These are phyloP conservation scores for Coracopsis vasa DNA, from an alignment of 2,113 vertebrate species.

Conservation along the genomic window DNA sequence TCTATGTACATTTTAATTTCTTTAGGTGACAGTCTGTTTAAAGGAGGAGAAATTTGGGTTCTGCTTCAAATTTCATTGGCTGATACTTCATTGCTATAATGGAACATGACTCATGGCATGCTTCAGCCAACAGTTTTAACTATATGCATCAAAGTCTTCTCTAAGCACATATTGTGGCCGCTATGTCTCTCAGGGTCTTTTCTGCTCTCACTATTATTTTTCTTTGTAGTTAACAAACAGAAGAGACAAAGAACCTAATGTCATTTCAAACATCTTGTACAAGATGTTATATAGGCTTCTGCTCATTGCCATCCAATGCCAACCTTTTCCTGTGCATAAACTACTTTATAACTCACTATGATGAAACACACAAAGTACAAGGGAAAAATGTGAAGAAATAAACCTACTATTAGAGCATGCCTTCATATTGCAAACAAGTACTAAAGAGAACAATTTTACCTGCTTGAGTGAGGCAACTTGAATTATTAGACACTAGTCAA, in stretches of 20 bases:
- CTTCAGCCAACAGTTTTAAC: slow-evolving; percentile 21
- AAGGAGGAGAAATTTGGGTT: neutral
- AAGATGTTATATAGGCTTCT: neutral
- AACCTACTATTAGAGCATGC: neutral
- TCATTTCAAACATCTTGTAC: neutral
- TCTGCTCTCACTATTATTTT: neutral
- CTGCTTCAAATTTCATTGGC: neutral
- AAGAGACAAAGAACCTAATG: neutral
- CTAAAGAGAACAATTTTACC: neutral
- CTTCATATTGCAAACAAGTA: neutral
- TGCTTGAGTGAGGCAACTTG: neutral
- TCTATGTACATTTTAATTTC: neutral
- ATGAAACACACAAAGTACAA: neutral
- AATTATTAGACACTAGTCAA: neutral
- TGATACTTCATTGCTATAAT: neutral
- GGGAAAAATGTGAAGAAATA: neutral
- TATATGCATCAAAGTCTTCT: neutral
- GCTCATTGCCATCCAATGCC: neutral
- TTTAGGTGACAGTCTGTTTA: neutral
- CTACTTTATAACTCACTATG: neutral
- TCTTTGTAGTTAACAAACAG: neutral
- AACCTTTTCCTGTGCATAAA: neutral
- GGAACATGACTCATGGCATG: neutral
- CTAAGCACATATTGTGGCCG: neutral
- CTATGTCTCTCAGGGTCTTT: neutral